Base-by-base conservation (phyloP, 2,888 invertebrate genomes). In the Thymelicus lineola region DNA sequence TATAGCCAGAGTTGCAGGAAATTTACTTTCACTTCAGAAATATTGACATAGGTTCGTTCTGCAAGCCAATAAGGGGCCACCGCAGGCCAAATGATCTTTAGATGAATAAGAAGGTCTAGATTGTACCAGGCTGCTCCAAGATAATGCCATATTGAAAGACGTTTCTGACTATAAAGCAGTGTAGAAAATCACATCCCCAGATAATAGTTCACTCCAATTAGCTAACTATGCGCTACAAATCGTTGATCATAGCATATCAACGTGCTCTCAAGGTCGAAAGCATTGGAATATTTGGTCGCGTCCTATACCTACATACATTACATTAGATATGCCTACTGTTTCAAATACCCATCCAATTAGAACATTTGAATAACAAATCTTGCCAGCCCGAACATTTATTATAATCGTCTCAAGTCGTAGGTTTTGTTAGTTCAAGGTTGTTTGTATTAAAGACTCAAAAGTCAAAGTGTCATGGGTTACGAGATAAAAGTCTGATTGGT, bases 331-430 rank as follows among this genome's bases (percentile, higher is more conserved):
- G 20, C 36, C 57, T 57, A 57, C 35, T 57, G 57, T 57, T 57
- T 57, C n/a, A 57, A 36, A 57, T 36, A 36, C 57, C n/a, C 12
- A 53, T 12, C 53, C 53, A 57, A 57, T 57, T 57, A 57, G 36
- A 36, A 36, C 14, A 55, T 57, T 57, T 57, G 35, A 57, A 36
- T 57, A 57, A 57, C n/a, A 36, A 57, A 57, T 35, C 15, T n/a
- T 7, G 14, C 7, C 7, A 2, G 57, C 35, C 36, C 7, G n/a
- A n/a, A 17, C 36, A 36, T 57, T 36, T 6, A 12, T 7, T 46
- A 50, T 17, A 50, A 17, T 15, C 50, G 50, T 50, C 14, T 50
- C 6, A 17, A n/a, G 14, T 46, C 46, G n/a, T 50, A 50, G 50
- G 17, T 50, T 48, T 50, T 17, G 28, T 55, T 55, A 55, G 12